Percentiles rank a stretch among this genome's conserved stretches.
Evolutionary conservation across 2,797 vertebrate species (phyloP).

Genomic region (Pangasius krempfi): DNA sequence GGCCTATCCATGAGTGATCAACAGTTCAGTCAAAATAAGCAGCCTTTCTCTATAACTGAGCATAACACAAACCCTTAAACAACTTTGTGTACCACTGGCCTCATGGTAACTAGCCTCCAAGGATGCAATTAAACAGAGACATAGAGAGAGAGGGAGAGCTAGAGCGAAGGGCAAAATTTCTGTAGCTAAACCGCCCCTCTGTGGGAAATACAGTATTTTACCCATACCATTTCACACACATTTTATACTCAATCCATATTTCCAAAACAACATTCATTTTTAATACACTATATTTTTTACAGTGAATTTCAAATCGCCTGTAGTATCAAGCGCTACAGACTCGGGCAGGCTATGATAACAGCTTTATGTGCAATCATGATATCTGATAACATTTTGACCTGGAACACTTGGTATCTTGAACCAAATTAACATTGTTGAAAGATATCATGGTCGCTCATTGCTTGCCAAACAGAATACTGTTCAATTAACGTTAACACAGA

Average conservation of each 20-base stretch:
- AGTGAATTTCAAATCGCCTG: not conserved
- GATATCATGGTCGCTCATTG: conserved; percentile 59
- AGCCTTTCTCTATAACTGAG: conserved; percentile 53
- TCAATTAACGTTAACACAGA: conserved; percentile 72
- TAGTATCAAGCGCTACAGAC: conserved; percentile 4
- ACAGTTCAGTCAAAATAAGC: conserved; percentile 36
- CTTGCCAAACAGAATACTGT: conserved; percentile 62
- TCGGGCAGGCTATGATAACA: conserved; percentile 28
- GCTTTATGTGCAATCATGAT: conserved; percentile 18
- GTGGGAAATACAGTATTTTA: conserved; percentile 54
- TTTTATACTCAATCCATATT: not conserved
- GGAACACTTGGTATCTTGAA: conserved; percentile 61
- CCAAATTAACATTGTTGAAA: conserved; percentile 67
- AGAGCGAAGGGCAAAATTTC: conserved; percentile 51
- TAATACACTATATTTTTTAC: not conserved
- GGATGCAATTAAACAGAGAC: conserved; percentile 72
- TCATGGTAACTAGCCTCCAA: conserved; percentile 74
- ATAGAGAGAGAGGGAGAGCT: conserved; percentile 44
- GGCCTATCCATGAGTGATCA: conserved; percentile 31
- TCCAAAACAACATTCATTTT: not conserved
- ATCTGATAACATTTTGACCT: conserved; percentile 57
- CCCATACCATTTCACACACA: not conserved
- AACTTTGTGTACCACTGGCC: conserved; percentile 64
- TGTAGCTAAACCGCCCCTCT: conserved; percentile 54
- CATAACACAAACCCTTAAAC: conserved; percentile 74